Evolutionary conservation across 2,113 vertebrate species (phyloP).

Genomic region (Vidua chalybeata): DNA sequence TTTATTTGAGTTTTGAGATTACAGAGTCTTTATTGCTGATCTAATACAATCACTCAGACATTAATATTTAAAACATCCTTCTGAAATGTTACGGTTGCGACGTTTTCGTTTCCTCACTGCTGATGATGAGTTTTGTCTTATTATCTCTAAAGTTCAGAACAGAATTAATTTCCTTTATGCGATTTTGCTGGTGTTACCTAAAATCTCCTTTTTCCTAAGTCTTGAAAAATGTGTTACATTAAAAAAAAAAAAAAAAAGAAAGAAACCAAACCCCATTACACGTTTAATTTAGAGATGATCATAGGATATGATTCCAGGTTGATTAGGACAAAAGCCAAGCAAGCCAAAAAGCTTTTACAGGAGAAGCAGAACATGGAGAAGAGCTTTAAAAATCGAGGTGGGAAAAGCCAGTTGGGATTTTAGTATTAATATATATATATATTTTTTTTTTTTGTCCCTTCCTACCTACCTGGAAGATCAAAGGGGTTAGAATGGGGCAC

Average conservation of each 20-base stretch:
- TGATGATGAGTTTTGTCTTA: conserved; percentile 63
- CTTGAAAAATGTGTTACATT: conserved; percentile 29
- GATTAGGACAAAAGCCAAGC: conserved; percentile 74
- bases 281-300: conserved; percentile 70
- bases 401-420: neutral
- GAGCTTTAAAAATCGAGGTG: conserved; percentile 8
- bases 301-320: conserved; percentile 66
- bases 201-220: conserved; percentile 59
- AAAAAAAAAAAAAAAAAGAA: neutral
- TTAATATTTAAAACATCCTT: conserved; percentile 88
- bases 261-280: conserved; percentile 36
- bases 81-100: conserved; percentile 71
- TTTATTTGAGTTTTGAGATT: conserved; percentile 87
- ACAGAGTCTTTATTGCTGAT: conserved; percentile 99
- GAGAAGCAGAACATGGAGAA: conserved; percentile 42
- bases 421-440: neutral
- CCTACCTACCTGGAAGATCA: neutral
- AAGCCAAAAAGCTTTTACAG: conserved; percentile 66
- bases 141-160: conserved; percentile 48
- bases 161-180: conserved; percentile 60
- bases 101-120: conserved; percentile 73
- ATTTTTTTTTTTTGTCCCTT: neutral
- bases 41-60: conserved; percentile 92
- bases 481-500: neutral
- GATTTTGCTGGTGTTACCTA: conserved; percentile 88